A percentile compares a stretch with the other conserved stretches of the same genome.
phyloP scores from a whole-genome alignment of 2,888 invertebrate genomes.

The Drosophila borealis region DNA sequence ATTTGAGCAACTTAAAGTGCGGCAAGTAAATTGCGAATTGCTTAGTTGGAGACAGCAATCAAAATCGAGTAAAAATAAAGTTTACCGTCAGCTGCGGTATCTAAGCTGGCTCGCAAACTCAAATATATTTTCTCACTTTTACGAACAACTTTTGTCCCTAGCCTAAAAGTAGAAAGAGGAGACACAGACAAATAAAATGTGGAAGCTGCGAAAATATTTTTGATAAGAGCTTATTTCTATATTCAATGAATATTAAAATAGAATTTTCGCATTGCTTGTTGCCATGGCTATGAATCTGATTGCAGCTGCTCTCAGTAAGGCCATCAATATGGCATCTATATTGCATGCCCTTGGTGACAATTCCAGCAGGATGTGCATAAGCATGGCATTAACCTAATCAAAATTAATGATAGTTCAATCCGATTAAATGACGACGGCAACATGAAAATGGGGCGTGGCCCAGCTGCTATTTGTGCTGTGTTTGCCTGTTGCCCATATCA shows the following conservation, averaged over 20 bases:
- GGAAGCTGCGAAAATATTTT: slow-evolving; percentile 14
- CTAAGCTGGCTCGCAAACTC: slow-evolving; percentile 23
- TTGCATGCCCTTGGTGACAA: slow-evolving; percentile 13
- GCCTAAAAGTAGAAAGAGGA: neutral
- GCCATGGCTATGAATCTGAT: slow-evolving; percentile 20
- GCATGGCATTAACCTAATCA: slow-evolving; percentile 41
- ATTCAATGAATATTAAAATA: slow-evolving; percentile 58
- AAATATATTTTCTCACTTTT: slow-evolving; percentile 31
- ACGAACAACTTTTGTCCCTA: slow-evolving; percentile 27
- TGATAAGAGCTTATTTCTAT: slow-evolving; percentile 28
- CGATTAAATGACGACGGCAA: slow-evolving; percentile 18
- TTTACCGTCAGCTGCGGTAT: slow-evolving; percentile 23
- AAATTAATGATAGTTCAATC: slow-evolving; percentile 42
- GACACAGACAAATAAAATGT: slow-evolving; percentile 2
- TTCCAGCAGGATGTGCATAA: slow-evolving; percentile 12
- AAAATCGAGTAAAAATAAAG: slow-evolving; percentile 28
- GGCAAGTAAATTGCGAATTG: slow-evolving; percentile 30
- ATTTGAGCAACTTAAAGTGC: slow-evolving; percentile 25
- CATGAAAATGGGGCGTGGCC: neutral
- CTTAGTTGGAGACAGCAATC: slow-evolving; percentile 36
- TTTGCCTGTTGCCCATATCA: slow-evolving; percentile 37
- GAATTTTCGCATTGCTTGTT: slow-evolving; percentile 11
- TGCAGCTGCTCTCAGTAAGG: slow-evolving; percentile 19
- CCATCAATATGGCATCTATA: slow-evolving; percentile 11
- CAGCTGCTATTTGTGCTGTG: slow-evolving; percentile 1